Percentiles rank a stretch among this genome's conserved stretches.
These are phyloP conservation scores for Araneus ventricosus DNA, from an alignment of 1,140 invertebrate genomes.

Conservation along the genomic window DNA sequence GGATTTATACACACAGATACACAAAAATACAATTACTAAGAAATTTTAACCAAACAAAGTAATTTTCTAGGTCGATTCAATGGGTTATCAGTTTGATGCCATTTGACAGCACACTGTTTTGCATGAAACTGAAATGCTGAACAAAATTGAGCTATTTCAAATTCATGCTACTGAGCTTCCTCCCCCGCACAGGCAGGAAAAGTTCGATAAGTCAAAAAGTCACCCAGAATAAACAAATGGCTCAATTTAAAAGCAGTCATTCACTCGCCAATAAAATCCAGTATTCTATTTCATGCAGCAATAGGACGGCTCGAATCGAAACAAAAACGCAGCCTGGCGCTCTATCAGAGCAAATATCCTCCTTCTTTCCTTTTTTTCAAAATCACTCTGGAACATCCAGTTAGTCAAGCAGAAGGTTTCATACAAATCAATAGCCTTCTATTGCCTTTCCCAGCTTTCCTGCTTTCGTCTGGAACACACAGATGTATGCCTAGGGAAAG, in stretches of 20 bases:
- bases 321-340: not conserved
- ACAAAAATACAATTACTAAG: no score
- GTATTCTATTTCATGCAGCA: conserved; percentile 38
- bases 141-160: not conserved
- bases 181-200: not conserved
- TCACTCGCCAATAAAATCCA: conserved; percentile 39
- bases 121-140: not conserved
- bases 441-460: not conserved
- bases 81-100: not conserved
- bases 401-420: conserved; percentile 15
- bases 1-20: no score
- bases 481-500: not conserved
- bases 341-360: conserved; percentile 1
- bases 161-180: not conserved
- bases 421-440: conserved; percentile 50
- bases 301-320: not conserved
- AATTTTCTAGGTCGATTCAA: no score
- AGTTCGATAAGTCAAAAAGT: not conserved
- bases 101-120: not conserved
- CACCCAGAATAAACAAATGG: not conserved
- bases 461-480: not conserved
- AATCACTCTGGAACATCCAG: conserved; percentile 14
- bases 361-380: not conserved
- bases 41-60: no score
- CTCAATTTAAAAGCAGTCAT: conserved; percentile 42